Conservation (phyloP, 1,140 invertebrate genomes). For the Arctopsyche grandis region DNA sequence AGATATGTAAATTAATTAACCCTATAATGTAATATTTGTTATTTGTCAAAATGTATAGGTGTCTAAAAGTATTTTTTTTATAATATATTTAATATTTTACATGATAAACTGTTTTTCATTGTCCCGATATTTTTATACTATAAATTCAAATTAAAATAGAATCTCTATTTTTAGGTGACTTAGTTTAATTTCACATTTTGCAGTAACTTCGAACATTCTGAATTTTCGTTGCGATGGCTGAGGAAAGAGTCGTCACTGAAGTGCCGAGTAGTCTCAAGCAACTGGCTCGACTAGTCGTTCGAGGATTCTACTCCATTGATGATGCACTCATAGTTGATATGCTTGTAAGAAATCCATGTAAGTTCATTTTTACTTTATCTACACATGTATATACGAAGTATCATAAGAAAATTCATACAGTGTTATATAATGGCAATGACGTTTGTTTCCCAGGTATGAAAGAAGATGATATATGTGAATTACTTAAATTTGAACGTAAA, state of each 20-base stretch:
- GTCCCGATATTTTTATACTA: too few relatives aligned
- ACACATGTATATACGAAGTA: conserved; percentile 35
- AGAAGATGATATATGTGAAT: conserved; percentile 94
- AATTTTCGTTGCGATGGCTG: conserved; percentile 57
- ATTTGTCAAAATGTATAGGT: conserved; percentile 36
- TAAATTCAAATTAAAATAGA: too few relatives aligned
- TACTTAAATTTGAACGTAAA: conserved; percentile 94
- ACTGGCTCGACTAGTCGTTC: conserved; percentile 86
- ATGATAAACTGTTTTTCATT: conserved; percentile 20
- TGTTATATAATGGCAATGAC: too few relatives aligned
- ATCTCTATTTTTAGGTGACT: too few relatives aligned
- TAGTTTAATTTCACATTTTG: too few relatives aligned
- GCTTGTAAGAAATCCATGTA: conserved; percentile 92
- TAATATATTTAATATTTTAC: conserved; percentile 51
- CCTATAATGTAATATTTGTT: conserved; percentile 19
- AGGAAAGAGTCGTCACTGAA: conserved; percentile 76
- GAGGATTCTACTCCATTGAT: conserved; percentile 94
- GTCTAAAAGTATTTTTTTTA: conserved; percentile 44
- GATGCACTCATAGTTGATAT: conserved; percentile 95
- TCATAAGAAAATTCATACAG: conserved; percentile 26
- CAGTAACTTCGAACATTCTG: too few relatives aligned
- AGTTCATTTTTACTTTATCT: too few relatives aligned
- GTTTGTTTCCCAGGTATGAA: conserved; percentile 79
- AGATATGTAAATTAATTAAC: background rate
- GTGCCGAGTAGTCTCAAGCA: conserved; percentile 91